These are phyloP conservation scores for Pygmarrhopalites habei DNA, from an alignment of 1,140 invertebrate genomes.

Conservation along the genomic window DNA sequence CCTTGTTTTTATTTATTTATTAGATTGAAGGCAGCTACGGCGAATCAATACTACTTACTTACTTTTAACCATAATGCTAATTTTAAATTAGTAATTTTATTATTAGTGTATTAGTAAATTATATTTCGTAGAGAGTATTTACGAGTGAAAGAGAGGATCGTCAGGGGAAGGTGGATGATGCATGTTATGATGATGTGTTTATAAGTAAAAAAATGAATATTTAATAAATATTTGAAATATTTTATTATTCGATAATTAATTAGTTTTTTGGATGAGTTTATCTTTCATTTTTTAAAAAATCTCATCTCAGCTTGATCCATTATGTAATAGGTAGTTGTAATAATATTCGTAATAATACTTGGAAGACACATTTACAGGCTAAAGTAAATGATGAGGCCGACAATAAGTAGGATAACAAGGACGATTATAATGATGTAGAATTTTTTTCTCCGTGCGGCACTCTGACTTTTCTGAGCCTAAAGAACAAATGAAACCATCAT, in stretches of 20 bases:
- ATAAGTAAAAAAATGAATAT: not conserved
- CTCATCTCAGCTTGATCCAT: not conserved
- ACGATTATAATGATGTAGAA: constrained; percentile 30
- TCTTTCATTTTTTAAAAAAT: not conserved
- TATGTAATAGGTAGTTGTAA: not conserved
- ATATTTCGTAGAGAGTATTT: too few relatives aligned
- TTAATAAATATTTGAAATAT: not conserved
- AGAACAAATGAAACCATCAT: too few relatives aligned
- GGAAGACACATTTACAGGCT: not conserved
- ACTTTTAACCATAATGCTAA: too few relatives aligned
- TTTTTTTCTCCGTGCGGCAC: constrained; percentile 47
- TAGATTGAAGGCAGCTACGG: too few relatives aligned
- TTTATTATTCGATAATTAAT: not conserved
- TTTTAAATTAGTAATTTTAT: too few relatives aligned
- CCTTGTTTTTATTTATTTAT: too few relatives aligned
- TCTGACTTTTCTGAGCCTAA: constrained; percentile 56
- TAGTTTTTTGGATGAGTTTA: not conserved
- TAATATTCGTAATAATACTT: not conserved
- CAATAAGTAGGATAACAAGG: constrained; percentile 20
- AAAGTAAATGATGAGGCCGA: constrained; percentile 29
- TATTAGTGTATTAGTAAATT: too few relatives aligned
- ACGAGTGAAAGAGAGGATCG: too few relatives aligned
- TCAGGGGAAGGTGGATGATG: too few relatives aligned
- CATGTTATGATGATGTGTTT: too few relatives aligned
- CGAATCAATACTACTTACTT: too few relatives aligned